Percentiles rank a stretch among this genome's conserved stretches.
Conservation (phyloP, 2,797 vertebrate genomes). For the Telmatherina bonti region DNA sequence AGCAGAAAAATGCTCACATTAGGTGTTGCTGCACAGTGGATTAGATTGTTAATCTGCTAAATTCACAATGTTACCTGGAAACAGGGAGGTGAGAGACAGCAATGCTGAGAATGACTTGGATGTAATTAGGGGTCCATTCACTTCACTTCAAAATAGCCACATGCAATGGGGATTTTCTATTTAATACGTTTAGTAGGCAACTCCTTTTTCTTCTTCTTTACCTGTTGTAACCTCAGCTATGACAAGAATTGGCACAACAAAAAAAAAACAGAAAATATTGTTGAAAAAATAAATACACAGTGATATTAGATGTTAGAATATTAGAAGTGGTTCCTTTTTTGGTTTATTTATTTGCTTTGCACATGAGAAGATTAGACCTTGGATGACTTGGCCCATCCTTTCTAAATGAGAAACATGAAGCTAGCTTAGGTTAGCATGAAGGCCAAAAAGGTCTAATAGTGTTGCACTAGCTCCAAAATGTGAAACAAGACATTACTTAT, state of each 20-base stretch:
- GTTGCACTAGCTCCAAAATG: background rate
- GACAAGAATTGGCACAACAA: background rate
- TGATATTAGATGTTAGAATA: background rate
- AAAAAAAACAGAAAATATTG: background rate
- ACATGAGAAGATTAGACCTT: background rate
- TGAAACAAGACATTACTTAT: background rate
- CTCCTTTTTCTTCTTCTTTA: slow-evolving; percentile 17
- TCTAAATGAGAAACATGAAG: background rate
- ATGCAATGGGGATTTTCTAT: slow-evolving; percentile 38
- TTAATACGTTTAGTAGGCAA: slow-evolving; percentile 51
- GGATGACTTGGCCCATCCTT: background rate
- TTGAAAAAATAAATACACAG: background rate
- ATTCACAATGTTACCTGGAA: slow-evolving; percentile 22
- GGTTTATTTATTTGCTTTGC: background rate
- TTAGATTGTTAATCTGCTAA: slow-evolving; percentile 62
- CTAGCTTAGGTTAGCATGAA: background rate
- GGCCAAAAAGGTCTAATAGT: background rate
- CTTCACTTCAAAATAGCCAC: slow-evolving; percentile 36
- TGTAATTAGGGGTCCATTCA: slow-evolving; percentile 43
- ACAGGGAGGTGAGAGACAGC: slow-evolving; percentile 26
- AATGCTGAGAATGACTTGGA: slow-evolving; percentile 31
- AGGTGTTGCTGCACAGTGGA: slow-evolving; percentile 47
- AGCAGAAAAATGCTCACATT: slow-evolving; percentile 66
- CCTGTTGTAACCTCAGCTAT: background rate
- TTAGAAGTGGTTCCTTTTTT: background rate